Conservation (phyloP, 2,888 invertebrate species). For the Leucophenga montana region DNA sequence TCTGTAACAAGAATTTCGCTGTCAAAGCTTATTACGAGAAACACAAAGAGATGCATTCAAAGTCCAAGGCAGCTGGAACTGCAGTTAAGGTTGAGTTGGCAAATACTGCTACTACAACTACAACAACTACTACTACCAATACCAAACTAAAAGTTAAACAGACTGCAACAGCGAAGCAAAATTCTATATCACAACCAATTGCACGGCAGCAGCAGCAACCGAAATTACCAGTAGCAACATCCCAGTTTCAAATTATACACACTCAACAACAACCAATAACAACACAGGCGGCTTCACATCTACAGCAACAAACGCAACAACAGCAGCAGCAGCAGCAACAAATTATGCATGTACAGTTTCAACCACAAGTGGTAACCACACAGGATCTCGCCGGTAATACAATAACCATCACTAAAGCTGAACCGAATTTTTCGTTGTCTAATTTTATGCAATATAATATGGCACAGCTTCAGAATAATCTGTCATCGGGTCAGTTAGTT, state of each 20-base stretch:
- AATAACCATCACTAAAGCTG: constrained; percentile 70
- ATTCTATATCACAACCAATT: neutral
- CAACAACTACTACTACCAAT: too few species aligned
- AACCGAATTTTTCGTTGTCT: constrained; percentile 27
- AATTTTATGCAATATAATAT: constrained; percentile 70
- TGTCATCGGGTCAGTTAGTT: constrained; percentile 63
- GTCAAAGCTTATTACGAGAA: constrained; percentile 80
- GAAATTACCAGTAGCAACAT: constrained; percentile 37
- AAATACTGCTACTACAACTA: too few species aligned
- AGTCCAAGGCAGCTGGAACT: constrained; percentile 40
- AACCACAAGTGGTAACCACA: constrained; percentile 64
- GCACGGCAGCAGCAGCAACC: constrained; percentile 38
- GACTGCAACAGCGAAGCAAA: constrained; percentile 36
- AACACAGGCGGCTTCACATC: neutral
- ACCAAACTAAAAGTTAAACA: constrained; percentile 18
- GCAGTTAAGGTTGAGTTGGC: constrained; percentile 39
- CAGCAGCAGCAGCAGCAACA: constrained; percentile 58
- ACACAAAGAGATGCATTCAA: constrained; percentile 76
- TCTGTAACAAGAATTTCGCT: constrained; percentile 79
- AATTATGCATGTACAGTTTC: constrained; percentile 70
- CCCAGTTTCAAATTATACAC: constrained; percentile 50
- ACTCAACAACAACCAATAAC: constrained; percentile 23
- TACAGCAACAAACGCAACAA: constrained; percentile 44
- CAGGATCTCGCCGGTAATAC: constrained; percentile 69
- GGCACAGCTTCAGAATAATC: constrained; percentile 68